Evolutionary conservation across 2,113 vertebrate genomes (phyloP).

Genomic region (Hyla sarda): DNA sequence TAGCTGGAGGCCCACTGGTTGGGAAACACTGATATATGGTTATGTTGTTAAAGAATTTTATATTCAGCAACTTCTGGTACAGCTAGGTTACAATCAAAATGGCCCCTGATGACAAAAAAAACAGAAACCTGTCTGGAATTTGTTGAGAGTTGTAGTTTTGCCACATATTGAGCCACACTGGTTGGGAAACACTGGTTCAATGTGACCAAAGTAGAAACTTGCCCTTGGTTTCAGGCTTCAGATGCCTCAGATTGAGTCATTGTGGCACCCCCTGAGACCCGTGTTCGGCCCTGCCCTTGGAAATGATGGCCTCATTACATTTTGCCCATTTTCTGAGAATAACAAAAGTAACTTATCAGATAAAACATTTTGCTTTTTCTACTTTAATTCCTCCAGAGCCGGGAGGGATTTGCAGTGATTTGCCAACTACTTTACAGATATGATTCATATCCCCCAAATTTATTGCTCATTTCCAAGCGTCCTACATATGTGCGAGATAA

Average conservation of each 20-base stretch:
- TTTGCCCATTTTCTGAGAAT: conserved; percentile 9
- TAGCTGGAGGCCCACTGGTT: too few species aligned
- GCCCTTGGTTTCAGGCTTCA: background rate
- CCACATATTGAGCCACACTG: too few species aligned
- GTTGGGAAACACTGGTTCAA: too few species aligned
- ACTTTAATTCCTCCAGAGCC: conserved; percentile 27
- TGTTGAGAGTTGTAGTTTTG: too few species aligned
- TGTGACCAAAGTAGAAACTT: background rate
- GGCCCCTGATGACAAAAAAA: too few species aligned
- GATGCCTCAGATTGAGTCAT: background rate
- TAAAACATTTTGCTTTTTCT: conserved; percentile 14
- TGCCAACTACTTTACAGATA: conserved; percentile 40
- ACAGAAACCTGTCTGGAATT: too few species aligned
- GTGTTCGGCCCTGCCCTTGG: background rate
- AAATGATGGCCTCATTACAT: too few species aligned
- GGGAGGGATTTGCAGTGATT: conserved; percentile 5
- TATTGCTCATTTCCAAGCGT: conserved; percentile 39
- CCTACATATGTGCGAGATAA: conserved; percentile 31
- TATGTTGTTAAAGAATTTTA: too few species aligned
- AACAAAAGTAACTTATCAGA: background rate
- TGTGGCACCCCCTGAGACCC: background rate
- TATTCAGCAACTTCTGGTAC: too few species aligned
- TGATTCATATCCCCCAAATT: conserved; percentile 45
- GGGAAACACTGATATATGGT: too few species aligned
- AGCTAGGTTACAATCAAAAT: too few species aligned